These are phyloP conservation scores for Parnassius orleans DNA, from an alignment of 2,888 invertebrate genomes.

Conservation along the genomic window DNA sequence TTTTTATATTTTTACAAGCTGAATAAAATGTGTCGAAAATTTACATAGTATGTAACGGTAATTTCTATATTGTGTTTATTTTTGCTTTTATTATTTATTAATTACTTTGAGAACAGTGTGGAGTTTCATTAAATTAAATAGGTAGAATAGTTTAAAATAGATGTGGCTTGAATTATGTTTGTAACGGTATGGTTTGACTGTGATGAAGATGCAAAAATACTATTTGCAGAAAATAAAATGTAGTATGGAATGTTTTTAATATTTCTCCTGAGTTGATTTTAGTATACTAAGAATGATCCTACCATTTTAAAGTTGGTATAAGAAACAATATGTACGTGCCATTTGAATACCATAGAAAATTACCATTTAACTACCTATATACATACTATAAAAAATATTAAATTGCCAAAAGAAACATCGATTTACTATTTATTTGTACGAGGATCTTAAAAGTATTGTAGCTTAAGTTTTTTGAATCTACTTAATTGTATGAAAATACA, in stretches of 20 bases:
- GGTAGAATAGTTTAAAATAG: not conserved
- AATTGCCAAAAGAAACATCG: slow-evolving; percentile 10
- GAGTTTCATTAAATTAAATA: not conserved
- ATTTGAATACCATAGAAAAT: not conserved
- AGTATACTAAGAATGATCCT: not conserved
- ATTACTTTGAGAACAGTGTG: slow-evolving; percentile 3
- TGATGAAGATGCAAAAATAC: no score
- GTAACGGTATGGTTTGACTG: not conserved
- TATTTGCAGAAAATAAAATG: no score
- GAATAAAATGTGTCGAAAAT: slow-evolving; percentile 7
- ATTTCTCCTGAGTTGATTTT: no score
- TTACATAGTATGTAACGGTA: not conserved
- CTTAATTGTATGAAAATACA: slow-evolving; percentile 37
- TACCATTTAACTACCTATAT: not conserved
- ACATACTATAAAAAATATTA: not conserved
- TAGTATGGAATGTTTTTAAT: no score
- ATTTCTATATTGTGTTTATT: not conserved
- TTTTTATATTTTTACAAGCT: slow-evolving; percentile 1
- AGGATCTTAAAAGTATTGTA: slow-evolving; percentile 56
- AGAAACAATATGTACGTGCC: no score
- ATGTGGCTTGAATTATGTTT: not conserved
- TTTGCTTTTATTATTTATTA: slow-evolving; percentile 5
- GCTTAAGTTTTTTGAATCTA: slow-evolving; percentile 49
- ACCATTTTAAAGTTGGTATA: no score
- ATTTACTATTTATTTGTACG: slow-evolving; percentile 32